These are phyloP conservation scores for Campopleginae sp. DNA, from an alignment of 2,888 invertebrate species.

Conservation along the genomic window DNA sequence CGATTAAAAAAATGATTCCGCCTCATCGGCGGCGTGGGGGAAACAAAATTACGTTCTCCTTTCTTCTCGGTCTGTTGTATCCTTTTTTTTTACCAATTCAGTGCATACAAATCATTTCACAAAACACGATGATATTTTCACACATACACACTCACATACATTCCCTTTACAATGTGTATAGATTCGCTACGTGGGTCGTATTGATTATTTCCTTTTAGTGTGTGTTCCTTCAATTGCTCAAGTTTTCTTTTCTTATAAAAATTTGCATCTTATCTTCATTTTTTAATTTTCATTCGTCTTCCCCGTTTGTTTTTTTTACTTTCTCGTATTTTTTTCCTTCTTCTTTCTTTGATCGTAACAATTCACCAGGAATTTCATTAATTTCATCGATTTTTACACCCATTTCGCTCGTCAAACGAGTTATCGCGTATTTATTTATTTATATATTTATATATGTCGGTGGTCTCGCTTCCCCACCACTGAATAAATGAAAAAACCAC, in stretches of 20 bases:
- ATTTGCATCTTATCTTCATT: neutral
- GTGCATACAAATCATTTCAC: constrained; percentile 38
- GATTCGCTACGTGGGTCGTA: constrained; percentile 8
- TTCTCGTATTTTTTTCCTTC: neutral
- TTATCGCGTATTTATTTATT: constrained; percentile 24
- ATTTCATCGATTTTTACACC: neutral
- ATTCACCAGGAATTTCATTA: constrained; percentile 19
- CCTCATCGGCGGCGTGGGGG: neutral
- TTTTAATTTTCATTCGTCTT: constrained; percentile 1
- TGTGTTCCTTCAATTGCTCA: constrained; percentile 18
- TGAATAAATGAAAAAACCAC: constrained; percentile 67
- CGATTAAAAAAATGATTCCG: neutral
- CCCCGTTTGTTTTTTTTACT: neutral
- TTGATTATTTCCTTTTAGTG: neutral
- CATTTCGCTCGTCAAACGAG: constrained; percentile 52
- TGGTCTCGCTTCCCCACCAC: constrained; percentile 20
- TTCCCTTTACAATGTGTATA: constrained; percentile 20
- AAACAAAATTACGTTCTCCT: constrained; percentile 4
- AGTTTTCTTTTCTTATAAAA: constrained; percentile 29
- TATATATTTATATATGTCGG: constrained; percentile 26
- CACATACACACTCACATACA: constrained; percentile 36
- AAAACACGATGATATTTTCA: constrained; percentile 40
- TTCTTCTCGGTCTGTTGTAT: neutral
- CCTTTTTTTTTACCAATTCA: neutral
- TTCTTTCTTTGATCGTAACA: constrained; percentile 24